Conservation (phyloP, 2,797 vertebrate species). For the Anguilla marmorata region DNA sequence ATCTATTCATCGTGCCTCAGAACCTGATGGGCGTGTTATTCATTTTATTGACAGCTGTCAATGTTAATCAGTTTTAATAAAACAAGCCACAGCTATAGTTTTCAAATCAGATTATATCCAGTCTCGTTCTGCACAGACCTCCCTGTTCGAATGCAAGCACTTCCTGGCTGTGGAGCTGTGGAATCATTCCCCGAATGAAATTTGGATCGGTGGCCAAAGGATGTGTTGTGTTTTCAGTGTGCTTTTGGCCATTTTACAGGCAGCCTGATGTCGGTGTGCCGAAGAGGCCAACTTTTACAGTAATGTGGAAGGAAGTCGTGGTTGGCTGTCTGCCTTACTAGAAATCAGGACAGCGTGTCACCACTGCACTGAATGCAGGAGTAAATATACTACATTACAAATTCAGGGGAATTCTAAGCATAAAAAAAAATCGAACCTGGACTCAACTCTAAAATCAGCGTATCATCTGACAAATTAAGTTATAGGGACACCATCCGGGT, state of each 20-base stretch:
- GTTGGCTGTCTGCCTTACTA: background rate
- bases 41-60: slow-evolving; percentile 84
- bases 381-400: background rate
- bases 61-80: slow-evolving; percentile 74
- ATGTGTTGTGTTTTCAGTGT: background rate
- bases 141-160: slow-evolving; percentile 48
- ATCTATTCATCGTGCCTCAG: background rate
- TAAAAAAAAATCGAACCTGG: background rate
- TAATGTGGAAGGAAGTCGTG: background rate
- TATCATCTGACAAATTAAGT: background rate
- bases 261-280: background rate
- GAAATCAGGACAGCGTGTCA: background rate
- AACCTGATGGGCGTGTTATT: slow-evolving; percentile 26
- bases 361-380: background rate
- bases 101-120: slow-evolving; percentile 75
- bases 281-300: background rate
- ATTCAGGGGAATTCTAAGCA: background rate
- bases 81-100: slow-evolving; percentile 74
- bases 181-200: background rate
- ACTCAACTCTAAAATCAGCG: background rate
- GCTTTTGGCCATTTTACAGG: background rate
- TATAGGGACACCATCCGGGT: background rate
- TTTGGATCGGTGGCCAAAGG: background rate
- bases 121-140: slow-evolving; percentile 60
- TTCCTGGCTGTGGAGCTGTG: slow-evolving; percentile 7